These are phyloP conservation scores for Orientallactaga sibirica DNA, from an alignment of 2,797 vertebrate species.

Conservation along the genomic window DNA sequence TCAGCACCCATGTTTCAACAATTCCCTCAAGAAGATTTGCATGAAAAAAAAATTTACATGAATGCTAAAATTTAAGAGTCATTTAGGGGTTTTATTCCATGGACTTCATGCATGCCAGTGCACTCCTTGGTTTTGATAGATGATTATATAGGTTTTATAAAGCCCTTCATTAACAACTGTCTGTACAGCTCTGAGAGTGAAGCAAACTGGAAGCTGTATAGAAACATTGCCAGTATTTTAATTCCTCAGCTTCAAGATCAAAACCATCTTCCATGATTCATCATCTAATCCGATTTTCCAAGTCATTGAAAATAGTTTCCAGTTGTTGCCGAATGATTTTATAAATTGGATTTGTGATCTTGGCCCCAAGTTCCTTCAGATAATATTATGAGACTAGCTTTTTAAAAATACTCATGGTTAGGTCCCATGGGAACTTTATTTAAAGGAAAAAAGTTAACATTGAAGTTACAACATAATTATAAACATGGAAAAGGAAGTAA, in stretches of 20 bases:
- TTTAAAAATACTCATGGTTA: constrained; percentile 15
- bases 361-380: constrained; percentile 61
- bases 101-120: neutral
- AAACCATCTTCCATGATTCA: constrained; percentile 44
- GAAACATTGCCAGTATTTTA: constrained; percentile 30
- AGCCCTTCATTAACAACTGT: constrained; percentile 34
- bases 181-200: constrained; percentile 15
- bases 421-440: constrained; percentile 34
- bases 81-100: neutral
- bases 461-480: constrained; percentile 61
- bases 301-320: constrained; percentile 78
- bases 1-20: constrained; percentile 20
- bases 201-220: constrained; percentile 13
- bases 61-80: constrained; percentile 8
- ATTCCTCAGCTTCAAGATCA: constrained; percentile 59
- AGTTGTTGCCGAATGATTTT: constrained; percentile 71
- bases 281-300: constrained; percentile 74
- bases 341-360: constrained; percentile 76
- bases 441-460: constrained; percentile 29
- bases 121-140: constrained; percentile 27
- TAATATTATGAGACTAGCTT: constrained; percentile 51
- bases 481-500: constrained; percentile 55
- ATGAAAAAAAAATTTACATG: neutral
- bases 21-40: neutral
- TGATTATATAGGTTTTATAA: constrained; percentile 1